Percentiles rank a stretch among this genome's conserved stretches.
phyloP scores from a whole-genome alignment of 2,888 invertebrate species.

The Rhingia campestris region DNA sequence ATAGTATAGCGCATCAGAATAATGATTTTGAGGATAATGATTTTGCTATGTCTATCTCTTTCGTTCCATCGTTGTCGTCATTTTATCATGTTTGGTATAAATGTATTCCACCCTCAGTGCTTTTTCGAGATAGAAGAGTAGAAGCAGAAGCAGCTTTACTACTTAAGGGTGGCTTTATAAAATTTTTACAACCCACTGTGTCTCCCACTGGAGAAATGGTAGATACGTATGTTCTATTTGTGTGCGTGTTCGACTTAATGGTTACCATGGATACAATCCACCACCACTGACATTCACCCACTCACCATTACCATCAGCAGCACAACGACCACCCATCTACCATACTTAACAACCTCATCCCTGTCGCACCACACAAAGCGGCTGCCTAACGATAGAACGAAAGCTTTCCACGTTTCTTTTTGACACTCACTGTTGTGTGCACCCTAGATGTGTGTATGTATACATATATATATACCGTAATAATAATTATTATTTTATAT shows the following conservation, averaged over 20 bases:
- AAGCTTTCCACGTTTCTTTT: constrained; percentile 65
- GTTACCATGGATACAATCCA: constrained; percentile 72
- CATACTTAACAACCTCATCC: constrained; percentile 51
- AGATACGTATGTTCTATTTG: constrained; percentile 3
- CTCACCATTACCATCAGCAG: constrained; percentile 13
- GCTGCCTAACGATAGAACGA: constrained; percentile 61
- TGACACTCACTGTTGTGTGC: constrained; percentile 44
- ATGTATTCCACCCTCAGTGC: constrained; percentile 65
- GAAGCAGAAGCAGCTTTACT: constrained; percentile 63
- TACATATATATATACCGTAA: constrained; percentile 42
- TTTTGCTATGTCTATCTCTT: constrained; percentile 46
- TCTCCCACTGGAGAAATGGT: constrained; percentile 52
- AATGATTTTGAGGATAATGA: constrained; percentile 71
- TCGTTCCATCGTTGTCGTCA: constrained; percentile 2
- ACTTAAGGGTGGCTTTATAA: constrained; percentile 65
- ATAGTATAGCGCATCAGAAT: constrained; percentile 55
- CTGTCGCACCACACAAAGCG: constrained; percentile 32
- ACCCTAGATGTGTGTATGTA: constrained; percentile 30
- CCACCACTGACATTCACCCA: constrained; percentile 64
- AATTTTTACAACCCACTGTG: constrained; percentile 49
- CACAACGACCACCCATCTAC: constrained; percentile 29
- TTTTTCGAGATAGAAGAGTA: constrained; percentile 38
- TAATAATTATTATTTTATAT: constrained; percentile 74
- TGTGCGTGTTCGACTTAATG: constrained; percentile 60
- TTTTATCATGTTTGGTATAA: constrained; percentile 48